phyloP scores from a whole-genome alignment of 2,888 invertebrate genomes.

The Phlogophora meticulosa region DNA sequence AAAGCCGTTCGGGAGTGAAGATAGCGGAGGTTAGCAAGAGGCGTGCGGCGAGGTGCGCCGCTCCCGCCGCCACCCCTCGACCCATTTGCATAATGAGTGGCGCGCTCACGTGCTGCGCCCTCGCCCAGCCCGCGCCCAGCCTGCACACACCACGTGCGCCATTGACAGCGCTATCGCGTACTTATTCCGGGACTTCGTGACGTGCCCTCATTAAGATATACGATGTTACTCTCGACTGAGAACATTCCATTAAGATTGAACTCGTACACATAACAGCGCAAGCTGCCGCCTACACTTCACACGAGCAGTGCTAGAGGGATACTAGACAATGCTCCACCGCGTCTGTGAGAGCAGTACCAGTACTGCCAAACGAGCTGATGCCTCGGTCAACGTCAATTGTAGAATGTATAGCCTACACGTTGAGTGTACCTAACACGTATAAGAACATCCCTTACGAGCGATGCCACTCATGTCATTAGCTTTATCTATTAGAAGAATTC shows the following conservation, averaged over 20 bases:
- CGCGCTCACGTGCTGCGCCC: conserved; percentile 65
- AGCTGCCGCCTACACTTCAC: conserved; percentile 20
- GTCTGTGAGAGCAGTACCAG: neutral
- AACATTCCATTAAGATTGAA: conserved; percentile 36
- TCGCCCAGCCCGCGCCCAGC: conserved; percentile 46
- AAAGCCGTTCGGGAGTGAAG: conserved; percentile 38
- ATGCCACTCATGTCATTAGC: conserved; percentile 71
- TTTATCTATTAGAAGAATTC: conserved; percentile 65
- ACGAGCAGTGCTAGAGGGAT: conserved; percentile 11
- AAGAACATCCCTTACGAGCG: conserved; percentile 60
- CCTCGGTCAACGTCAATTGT: neutral
- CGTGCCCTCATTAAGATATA: conserved; percentile 32
- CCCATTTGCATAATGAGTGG: conserved; percentile 85
- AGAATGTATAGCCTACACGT: conserved; percentile 7
- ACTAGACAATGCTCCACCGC: neutral
- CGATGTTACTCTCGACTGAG: conserved; percentile 25
- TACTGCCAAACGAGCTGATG: neutral
- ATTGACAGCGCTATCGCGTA: conserved; percentile 10
- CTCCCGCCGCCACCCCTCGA: conserved; percentile 66
- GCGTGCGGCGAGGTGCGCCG: conserved; percentile 47
- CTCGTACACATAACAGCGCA: conserved; percentile 12
- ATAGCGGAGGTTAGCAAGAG: conserved; percentile 39
- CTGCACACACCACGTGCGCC: conserved; percentile 30
- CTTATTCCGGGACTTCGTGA: conserved; percentile 4
- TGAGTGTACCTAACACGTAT: conserved; percentile 17